These are phyloP conservation scores for Glyphotaelius pellucidus DNA, from an alignment of 2,888 invertebrate genomes.

Conservation along the genomic window DNA sequence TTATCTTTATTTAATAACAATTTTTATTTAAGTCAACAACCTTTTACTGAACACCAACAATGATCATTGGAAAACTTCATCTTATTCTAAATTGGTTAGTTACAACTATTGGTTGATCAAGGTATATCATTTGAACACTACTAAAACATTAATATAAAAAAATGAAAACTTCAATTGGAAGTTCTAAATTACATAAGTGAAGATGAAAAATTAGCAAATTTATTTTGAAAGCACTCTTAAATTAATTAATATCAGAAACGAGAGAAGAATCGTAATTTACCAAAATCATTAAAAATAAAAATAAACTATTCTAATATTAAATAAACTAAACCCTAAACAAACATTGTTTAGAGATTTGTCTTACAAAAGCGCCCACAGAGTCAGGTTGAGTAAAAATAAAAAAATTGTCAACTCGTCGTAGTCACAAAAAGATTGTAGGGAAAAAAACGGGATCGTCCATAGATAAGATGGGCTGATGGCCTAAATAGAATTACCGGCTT, in stretches of 20 bases:
- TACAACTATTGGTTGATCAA: not conserved
- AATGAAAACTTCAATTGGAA: not conserved
- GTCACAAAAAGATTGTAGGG: not conserved
- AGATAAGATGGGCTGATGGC: not conserved
- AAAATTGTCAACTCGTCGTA: not conserved
- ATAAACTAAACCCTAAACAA: not conserved
- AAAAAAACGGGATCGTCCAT: too few species aligned
- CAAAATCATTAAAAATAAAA: not conserved
- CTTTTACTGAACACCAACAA: conserved; percentile 20
- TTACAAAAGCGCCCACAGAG: not conserved
- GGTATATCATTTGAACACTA: too few species aligned
- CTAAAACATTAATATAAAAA: not conserved
- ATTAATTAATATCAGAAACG: not conserved
- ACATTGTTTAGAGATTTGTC: not conserved
- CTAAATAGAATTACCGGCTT: not conserved
- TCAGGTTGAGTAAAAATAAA: not conserved
- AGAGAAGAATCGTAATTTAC: not conserved
- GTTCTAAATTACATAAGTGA: not conserved
- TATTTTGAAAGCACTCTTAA: not conserved
- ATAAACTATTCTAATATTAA: not conserved
- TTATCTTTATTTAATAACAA: conserved; percentile 38
- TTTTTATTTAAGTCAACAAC: conserved; percentile 50
- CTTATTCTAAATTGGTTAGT: not conserved
- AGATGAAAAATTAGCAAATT: not conserved
- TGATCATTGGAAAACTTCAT: not conserved